Base-by-base conservation (phyloP, 2,888 invertebrate species). In the Hydrotaea cyrtoneurina region DNA sequence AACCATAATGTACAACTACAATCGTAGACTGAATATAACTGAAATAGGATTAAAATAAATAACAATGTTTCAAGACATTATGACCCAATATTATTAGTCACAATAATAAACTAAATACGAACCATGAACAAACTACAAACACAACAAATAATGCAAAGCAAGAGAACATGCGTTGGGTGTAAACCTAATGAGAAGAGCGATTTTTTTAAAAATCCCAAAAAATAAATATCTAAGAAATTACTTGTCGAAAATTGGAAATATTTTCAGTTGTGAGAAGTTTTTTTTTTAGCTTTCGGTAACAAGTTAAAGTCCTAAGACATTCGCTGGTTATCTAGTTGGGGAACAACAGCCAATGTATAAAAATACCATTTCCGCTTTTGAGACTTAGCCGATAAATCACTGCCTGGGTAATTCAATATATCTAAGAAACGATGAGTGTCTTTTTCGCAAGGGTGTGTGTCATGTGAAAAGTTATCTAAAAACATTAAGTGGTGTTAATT, bases 41-140 rank as follows among this genome's bases (percentile, higher is more conserved):
- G 53, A 85, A 85, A 85, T 82, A 85, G 85, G 85, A 85, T 85
- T 85, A 85, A 80, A 85, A 82, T 55, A 82, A 82, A 82, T 74
- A 85, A 74, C 77, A 69, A 82, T 82, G 77, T 85, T 82, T 85
- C 71, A 82, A 85, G 82, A 85, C 85, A 82, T 80, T 82, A 82
- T 77, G 82, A 85, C 82, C 74, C 74, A 71, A 79, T 55, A 59
- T 50, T 23, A 46, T 4, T 23, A 39, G 2, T 66, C n/a, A 66
- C n/a, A n/a, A n/a, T 39, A 66, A 43, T 66, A 39, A 46, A 46
- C 46, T 11, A 21, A 69, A 46, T 69, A 23, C 21, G 39, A 39
- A n/a, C 59, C 21, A 26, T 7, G 21, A 66, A 66, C 21, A 26
- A 31, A 62, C 23, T 15, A 15, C n/a, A n/a, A 62, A 71, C 55